These are phyloP conservation scores for Thymelicus sylvestris DNA, from an alignment of 2,888 invertebrate genomes.

Conservation along the genomic window DNA sequence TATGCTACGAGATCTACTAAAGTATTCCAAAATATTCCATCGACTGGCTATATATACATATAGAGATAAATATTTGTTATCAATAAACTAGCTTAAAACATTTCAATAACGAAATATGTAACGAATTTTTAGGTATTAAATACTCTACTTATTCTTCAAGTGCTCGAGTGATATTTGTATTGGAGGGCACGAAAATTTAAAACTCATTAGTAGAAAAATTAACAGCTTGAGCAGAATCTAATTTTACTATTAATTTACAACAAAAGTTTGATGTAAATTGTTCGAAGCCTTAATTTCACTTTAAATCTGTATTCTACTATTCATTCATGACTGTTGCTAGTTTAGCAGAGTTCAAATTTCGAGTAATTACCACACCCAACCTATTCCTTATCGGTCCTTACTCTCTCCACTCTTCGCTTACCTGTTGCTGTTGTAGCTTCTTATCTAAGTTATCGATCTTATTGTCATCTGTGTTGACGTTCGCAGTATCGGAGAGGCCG, in stretches of 20 bases:
- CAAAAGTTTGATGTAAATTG: too few relatives aligned
- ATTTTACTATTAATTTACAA: too few relatives aligned
- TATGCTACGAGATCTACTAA: slow-evolving; percentile 28
- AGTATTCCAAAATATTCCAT: background rate
- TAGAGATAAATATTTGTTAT: slow-evolving; percentile 2
- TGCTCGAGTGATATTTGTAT: slow-evolving; percentile 3
- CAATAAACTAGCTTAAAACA: slow-evolving; percentile 15
- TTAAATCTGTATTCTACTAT: too few relatives aligned
- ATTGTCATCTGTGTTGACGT: slow-evolving; percentile 64
- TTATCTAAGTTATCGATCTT: slow-evolving; percentile 87
- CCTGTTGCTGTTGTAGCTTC: slow-evolving; percentile 88
- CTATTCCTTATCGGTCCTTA: slow-evolving; percentile 3
- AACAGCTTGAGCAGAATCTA: too few relatives aligned
- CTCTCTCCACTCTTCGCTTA: slow-evolving; percentile 53
- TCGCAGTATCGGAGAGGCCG: slow-evolving; percentile 57
- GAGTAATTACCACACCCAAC: background rate
- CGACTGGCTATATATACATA: slow-evolving; percentile 15
- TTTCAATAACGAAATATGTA: slow-evolving; percentile 2
- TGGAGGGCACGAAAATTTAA: slow-evolving; percentile 3
- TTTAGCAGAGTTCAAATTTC: slow-evolving; percentile 11
- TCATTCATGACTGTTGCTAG: background rate
- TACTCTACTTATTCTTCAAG: background rate
- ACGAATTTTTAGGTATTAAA: slow-evolving; percentile 10
- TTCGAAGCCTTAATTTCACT: too few relatives aligned
- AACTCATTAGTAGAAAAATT: background rate